Evolutionary conservation across 2,797 vertebrate genomes (phyloP), one percentile per base, ranked within the genome.

Genomic region (Todus mexicanus): DNA sequence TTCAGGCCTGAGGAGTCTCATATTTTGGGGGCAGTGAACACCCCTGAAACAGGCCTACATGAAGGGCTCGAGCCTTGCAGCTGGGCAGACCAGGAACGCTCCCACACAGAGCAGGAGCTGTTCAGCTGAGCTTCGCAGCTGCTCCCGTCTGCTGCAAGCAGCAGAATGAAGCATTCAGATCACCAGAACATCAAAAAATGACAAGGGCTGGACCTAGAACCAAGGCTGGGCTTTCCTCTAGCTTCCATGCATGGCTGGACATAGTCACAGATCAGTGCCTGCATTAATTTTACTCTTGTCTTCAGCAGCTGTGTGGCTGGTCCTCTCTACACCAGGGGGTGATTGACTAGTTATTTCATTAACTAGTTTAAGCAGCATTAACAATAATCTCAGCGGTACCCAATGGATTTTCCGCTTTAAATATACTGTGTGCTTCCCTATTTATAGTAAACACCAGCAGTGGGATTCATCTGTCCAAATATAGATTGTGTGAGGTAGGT

Each of bases 381-480:
- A 89, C 94, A 95, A 94, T 96, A 96, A 94, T 94, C 95, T 95
- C 92, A 89, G 89, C 84, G 81, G 90, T 60, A 87, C 47, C 82
- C 84, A 81, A 93, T 94, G 93, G 95, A 95, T 93, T 96, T 95
- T 96, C 94, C 93, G 89, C 92, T 96, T 96, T 95, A 96, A 95
- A 96, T 95, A 94, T 91, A 93, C 94, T 73, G 79, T 94, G 70
- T 69, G 81, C 79, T 73, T 92, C 54, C 90, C 92, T 96, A 96
- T 96, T 96, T 96, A 95, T 95, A 96, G 95, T 95, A 96, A 96
- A 96, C 93, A 95, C 94, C 89, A 95, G 79, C 84, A 96, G 89
- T 83, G 79, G 92, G 95, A 93, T 94, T 96, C 92, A 92, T 94
- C 84, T 87, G 75, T 64, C 92, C 95, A 89, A 96, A 96, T 93